These are phyloP conservation scores for Crocuta crocuta DNA, from an alignment of 2,113 vertebrate species.

Conservation along the genomic window DNA sequence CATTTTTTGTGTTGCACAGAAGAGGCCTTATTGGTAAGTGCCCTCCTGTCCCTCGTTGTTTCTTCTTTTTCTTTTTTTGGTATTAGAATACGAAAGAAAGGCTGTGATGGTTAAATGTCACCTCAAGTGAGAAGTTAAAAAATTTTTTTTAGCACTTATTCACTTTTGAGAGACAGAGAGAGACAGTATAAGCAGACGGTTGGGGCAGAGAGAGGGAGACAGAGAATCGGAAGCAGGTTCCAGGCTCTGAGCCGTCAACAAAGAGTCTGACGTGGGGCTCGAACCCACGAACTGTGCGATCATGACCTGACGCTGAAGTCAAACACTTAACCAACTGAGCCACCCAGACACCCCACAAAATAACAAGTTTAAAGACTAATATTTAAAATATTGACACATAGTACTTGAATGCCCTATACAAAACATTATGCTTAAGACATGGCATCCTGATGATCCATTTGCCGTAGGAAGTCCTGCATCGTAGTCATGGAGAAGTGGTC, in stretches of 20 bases:
- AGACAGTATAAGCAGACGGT: too few relatives aligned
- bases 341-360: not conserved
- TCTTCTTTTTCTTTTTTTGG: not conserved
- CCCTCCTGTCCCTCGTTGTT: rapidly evolving
- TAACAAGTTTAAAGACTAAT: not conserved
- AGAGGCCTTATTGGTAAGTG: not conserved
- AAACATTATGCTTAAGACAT: not conserved
- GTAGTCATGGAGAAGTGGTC: not conserved
- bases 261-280: too few relatives aligned
- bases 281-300: too few relatives aligned
- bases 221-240: too few relatives aligned
- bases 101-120: not conserved
- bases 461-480: not conserved
- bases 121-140: not conserved
- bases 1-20: not conserved
- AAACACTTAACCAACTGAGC: too few relatives aligned
- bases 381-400: not conserved
- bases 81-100: conserved; percentile 8
- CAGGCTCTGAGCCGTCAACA: too few relatives aligned
- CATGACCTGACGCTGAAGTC: too few relatives aligned
- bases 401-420: not conserved
- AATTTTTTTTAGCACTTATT: too few relatives aligned
- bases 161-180: too few relatives aligned
- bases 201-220: too few relatives aligned
- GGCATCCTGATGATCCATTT: not conserved